Percentiles rank a stretch among this genome's conserved stretches.
These are phyloP conservation scores for Leuciscus idus DNA, from an alignment of 2,113 vertebrate genomes.

Conservation along the genomic window DNA sequence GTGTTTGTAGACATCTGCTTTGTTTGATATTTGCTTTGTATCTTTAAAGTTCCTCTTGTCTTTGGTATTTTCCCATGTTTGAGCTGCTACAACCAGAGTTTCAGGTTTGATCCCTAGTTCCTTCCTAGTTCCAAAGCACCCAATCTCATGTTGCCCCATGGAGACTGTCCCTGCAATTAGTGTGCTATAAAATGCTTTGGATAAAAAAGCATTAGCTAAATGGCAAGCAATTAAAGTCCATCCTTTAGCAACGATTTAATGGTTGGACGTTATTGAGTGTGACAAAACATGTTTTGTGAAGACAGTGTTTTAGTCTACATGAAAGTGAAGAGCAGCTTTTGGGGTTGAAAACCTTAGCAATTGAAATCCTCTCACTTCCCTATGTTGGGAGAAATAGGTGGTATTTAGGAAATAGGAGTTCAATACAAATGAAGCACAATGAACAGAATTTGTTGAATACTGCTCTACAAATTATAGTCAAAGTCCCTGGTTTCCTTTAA, in stretches of 20 bases:
- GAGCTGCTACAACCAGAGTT: neutral
- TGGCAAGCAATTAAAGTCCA: constrained; percentile 15
- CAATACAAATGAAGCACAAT: neutral
- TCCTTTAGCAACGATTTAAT: neutral
- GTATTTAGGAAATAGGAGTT: neutral
- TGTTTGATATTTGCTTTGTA: neutral
- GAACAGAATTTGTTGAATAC: neutral
- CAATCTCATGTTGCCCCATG: neutral
- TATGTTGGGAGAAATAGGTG: neutral
- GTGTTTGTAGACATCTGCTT: neutral
- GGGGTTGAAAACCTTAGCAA: neutral
- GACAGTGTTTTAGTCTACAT: neutral
- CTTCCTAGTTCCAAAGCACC: neutral
- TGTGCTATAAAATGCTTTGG: neutral
- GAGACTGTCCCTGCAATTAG: neutral
- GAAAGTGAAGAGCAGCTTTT: neutral
- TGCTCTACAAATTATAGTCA: neutral
- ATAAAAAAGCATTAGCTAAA: constrained; percentile 12
- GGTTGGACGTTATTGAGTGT: neutral
- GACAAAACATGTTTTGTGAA: neutral
- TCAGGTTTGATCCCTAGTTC: neutral
- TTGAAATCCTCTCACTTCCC: neutral
- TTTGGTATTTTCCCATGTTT: neutral
- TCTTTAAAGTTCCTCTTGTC: too few species aligned
- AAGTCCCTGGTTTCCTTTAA: neutral